phyloP scores from a whole-genome alignment of 2,797 vertebrate species.

The Crenichthys baileyi region DNA sequence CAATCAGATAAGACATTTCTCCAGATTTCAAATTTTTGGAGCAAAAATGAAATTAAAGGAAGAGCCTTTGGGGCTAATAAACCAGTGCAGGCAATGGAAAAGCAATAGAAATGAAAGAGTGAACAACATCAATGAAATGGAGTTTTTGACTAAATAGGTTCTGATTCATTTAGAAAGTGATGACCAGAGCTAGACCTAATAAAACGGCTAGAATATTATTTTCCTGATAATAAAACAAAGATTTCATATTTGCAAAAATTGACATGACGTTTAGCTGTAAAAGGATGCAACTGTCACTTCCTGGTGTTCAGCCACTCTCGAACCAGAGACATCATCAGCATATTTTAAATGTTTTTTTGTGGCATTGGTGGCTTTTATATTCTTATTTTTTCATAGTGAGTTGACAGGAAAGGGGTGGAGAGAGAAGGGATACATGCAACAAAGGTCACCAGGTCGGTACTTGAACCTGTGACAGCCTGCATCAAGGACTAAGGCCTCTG shows the following conservation, averaged over 20 bases:
- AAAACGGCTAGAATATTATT: neutral
- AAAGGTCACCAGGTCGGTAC: too few species aligned
- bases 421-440: too few species aligned
- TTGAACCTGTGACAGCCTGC: too few species aligned
- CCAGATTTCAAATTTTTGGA: neutral
- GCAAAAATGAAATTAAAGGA: neutral
- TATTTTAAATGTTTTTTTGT: too few species aligned
- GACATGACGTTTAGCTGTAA: too few species aligned
- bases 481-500: too few species aligned
- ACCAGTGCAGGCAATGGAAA: neutral
- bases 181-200: neutral
- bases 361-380: too few species aligned
- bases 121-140: neutral
- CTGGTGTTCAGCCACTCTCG: too few species aligned
- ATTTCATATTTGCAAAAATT: neutral
- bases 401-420: too few species aligned
- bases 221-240: neutral
- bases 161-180: slow-evolving; percentile 8
- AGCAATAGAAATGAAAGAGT: neutral
- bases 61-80: neutral
- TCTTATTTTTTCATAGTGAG: too few species aligned
- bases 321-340: too few species aligned
- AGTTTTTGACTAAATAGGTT: neutral
- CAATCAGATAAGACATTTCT: slow-evolving; percentile 1
- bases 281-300: too few species aligned